Conservation (phyloP, 2,888 invertebrate species). For the Axea sp. region DNA sequence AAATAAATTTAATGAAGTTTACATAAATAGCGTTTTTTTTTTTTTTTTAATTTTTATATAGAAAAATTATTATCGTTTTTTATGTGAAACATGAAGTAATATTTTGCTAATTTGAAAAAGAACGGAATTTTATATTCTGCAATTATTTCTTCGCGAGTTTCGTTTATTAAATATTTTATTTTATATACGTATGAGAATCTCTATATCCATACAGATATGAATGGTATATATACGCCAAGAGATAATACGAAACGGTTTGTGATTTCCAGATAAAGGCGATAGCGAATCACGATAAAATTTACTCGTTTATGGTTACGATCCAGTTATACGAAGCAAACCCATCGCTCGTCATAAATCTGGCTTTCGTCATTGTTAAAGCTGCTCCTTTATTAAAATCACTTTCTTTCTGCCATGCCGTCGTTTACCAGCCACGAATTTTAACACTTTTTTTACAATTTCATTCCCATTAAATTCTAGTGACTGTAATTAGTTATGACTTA, state of each 20-base stretch:
- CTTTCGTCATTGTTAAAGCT: slow-evolving; percentile 57
- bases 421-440: slow-evolving; percentile 48
- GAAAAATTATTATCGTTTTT: too few relatives aligned
- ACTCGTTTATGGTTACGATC: slow-evolving; percentile 61
- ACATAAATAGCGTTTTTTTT: too few relatives aligned
- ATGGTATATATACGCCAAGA: slow-evolving; percentile 1
- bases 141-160: too few relatives aligned
- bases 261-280: slow-evolving; percentile 57
- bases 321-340: slow-evolving; percentile 61
- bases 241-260: slow-evolving; percentile 55
- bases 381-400: slow-evolving; percentile 60
- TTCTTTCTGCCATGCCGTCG: slow-evolving; percentile 42
- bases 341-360: slow-evolving; percentile 56
- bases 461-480: slow-evolving; percentile 41
- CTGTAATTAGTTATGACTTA: slow-evolving; percentile 61
- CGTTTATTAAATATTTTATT: too few relatives aligned
- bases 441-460: slow-evolving; percentile 36
- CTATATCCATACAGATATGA: slow-evolving; percentile 21
- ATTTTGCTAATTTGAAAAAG: too few relatives aligned
- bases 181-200: too few relatives aligned
- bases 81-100: too few relatives aligned
- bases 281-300: slow-evolving; percentile 60
- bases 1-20: too few relatives aligned
- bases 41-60: too few relatives aligned
- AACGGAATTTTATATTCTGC: too few relatives aligned